Conservation (phyloP, 2,797 vertebrate species). For the Lutjanus campechanus region DNA sequence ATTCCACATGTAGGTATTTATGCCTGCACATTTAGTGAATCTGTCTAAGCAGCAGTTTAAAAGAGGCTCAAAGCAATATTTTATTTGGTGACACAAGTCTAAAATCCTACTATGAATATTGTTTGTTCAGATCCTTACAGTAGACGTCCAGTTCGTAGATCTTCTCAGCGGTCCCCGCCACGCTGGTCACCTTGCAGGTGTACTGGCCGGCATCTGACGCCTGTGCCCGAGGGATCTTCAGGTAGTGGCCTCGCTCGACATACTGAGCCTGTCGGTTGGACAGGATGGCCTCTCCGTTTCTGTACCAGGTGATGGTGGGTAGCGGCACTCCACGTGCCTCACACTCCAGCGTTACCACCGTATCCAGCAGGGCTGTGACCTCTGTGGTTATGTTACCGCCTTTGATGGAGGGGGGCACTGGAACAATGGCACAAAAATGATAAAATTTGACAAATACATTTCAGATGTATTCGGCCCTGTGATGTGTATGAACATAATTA, state of each 20-base stretch:
- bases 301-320: conserved; percentile 93
- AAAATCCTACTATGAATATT: too few relatives aligned
- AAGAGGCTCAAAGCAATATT: too few relatives aligned
- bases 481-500: background rate
- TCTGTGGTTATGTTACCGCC: conserved; percentile 91
- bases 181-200: conserved; percentile 88
- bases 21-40: too few relatives aligned
- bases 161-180: conserved; percentile 91
- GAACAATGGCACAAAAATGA: conserved; percentile 14
- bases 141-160: conserved; percentile 91
- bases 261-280: conserved; percentile 89
- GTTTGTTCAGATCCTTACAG: conserved; percentile 81
- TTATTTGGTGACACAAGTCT: too few relatives aligned
- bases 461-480: background rate
- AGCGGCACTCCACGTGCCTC: conserved; percentile 91
- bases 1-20: too few relatives aligned
- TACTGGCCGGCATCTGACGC: conserved; percentile 90
- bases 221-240: conserved; percentile 90
- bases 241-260: conserved; percentile 90
- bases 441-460: background rate
- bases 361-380: conserved; percentile 88
- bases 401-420: conserved; percentile 95
- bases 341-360: conserved; percentile 91
- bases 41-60: too few relatives aligned
- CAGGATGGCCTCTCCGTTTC: conserved; percentile 84